Evolutionary conservation across 2,113 vertebrate species (phyloP).

Genomic region (Patagioenas fasciata): DNA sequence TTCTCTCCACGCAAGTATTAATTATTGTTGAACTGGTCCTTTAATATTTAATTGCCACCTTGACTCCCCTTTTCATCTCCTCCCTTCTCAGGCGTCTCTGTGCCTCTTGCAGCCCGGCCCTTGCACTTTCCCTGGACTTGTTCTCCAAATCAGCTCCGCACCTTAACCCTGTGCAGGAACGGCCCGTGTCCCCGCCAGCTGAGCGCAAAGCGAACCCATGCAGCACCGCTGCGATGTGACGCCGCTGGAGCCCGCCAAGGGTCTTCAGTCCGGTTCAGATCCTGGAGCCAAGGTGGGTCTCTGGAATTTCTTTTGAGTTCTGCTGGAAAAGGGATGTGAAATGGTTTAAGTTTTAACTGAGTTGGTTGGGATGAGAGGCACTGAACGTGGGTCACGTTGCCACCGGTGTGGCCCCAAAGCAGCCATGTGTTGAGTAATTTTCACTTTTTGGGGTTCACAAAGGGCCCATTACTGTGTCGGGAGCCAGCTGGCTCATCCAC

Average conservation of each 20-base stretch:
- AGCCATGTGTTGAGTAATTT: neutral
- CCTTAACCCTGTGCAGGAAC: neutral
- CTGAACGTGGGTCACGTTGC: neutral
- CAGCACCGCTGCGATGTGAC: neutral
- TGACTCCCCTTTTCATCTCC: conserved; percentile 23
- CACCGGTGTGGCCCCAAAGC: neutral
- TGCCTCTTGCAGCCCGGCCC: neutral
- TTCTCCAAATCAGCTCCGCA: neutral
- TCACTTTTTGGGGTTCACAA: neutral
- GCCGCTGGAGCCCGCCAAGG: accelerated
- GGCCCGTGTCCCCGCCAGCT: neutral
- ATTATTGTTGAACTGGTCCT: conserved; percentile 19
- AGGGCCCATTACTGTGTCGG: neutral
- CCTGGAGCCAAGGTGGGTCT: conserved; percentile 35
- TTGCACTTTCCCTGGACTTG: neutral
- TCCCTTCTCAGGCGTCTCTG: neutral
- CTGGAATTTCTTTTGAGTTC: neutral
- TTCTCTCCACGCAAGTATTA: neutral
- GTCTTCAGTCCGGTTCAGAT: neutral
- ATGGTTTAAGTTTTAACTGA: neutral
- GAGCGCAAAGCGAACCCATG: neutral
- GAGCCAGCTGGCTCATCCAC: neutral
- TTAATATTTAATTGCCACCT: conserved; percentile 51
- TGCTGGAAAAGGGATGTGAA: neutral
- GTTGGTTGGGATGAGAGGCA: neutral